These are phyloP conservation scores for Hirtodrosophila histrioides DNA, from an alignment of 2,888 invertebrate species.

Conservation along the genomic window DNA sequence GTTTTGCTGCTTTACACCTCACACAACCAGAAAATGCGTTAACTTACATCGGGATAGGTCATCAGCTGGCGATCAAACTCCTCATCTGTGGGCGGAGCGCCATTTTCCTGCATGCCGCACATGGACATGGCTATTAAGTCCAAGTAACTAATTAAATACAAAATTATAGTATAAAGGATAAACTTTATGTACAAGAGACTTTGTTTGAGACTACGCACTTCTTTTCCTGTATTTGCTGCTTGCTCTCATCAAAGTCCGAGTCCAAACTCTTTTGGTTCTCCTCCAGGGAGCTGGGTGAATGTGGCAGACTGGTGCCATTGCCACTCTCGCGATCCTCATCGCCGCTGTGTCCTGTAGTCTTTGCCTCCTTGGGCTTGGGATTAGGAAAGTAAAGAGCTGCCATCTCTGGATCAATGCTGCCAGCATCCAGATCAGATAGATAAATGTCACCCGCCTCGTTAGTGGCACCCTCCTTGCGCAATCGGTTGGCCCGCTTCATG, in stretches of 20 bases:
- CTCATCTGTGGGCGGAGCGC: conserved; percentile 86
- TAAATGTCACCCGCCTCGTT: conserved; percentile 91
- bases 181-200: background rate
- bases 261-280: conserved; percentile 92
- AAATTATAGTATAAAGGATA: background rate
- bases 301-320: conserved; percentile 97
- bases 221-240: conserved; percentile 84
- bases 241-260: conserved; percentile 93
- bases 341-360: conserved; percentile 72
- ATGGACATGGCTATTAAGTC: conserved; percentile 90
- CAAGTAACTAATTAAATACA: conserved; percentile 78
- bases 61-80: conserved; percentile 87
- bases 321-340: conserved; percentile 98
- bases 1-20: background rate
- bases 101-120: conserved; percentile 88
- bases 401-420: conserved; percentile 96
- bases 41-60: conserved; percentile 85
- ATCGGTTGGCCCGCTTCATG: conserved; percentile 91
- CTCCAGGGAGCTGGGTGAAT: conserved; percentile 93
- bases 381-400: conserved; percentile 93
- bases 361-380: conserved; percentile 57
- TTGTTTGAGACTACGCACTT: conserved; percentile 81
- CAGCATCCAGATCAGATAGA: conserved; percentile 93
- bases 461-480: conserved; percentile 85
- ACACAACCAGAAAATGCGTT: background rate